Evolutionary conservation across 1,140 invertebrate species (phyloP).

Genomic region (Temnothorax longispinosus): DNA sequence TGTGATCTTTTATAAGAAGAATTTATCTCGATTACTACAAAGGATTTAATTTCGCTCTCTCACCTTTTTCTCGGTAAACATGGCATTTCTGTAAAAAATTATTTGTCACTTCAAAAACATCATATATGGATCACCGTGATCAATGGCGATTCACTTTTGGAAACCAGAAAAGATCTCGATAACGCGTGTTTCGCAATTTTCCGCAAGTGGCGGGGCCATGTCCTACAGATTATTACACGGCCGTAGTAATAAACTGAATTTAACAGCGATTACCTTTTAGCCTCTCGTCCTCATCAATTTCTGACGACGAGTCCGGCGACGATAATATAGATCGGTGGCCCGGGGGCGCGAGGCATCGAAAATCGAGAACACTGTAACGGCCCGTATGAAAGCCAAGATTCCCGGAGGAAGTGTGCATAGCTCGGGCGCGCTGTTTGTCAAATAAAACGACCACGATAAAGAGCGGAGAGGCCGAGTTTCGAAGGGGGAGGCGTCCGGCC

Average conservation of each 20-base stretch:
- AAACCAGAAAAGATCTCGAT: conserved; percentile 16
- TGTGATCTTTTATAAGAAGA: not conserved
- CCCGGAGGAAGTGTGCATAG: conserved; percentile 70
- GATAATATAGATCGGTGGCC: conserved; percentile 46
- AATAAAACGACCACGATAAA: conserved; percentile 71
- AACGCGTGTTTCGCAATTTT: conserved; percentile 36
- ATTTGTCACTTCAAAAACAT: too few relatives aligned
- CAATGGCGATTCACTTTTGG: not conserved
- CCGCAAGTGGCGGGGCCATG: not conserved
- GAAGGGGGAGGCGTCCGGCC: conserved; percentile 16
- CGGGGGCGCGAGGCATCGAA: conserved; percentile 27
- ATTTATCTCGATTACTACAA: not conserved
- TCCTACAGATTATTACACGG: conserved; percentile 28
- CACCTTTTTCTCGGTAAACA: not conserved
- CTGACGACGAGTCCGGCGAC: conserved; percentile 34
- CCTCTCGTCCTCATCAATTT: conserved; percentile 44
- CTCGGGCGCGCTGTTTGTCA: conserved; percentile 68
- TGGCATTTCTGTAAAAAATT: not conserved
- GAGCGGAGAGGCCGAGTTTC: conserved; percentile 47
- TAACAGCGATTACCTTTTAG: conserved; percentile 38
- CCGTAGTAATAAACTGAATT: conserved; percentile 19
- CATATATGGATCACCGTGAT: not conserved
- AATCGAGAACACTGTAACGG: conserved; percentile 34
- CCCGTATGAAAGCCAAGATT: conserved; percentile 45
- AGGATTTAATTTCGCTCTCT: not conserved